Conservation (phyloP, 2,888 invertebrate species). For the Neuroscelio doddi region DNA sequence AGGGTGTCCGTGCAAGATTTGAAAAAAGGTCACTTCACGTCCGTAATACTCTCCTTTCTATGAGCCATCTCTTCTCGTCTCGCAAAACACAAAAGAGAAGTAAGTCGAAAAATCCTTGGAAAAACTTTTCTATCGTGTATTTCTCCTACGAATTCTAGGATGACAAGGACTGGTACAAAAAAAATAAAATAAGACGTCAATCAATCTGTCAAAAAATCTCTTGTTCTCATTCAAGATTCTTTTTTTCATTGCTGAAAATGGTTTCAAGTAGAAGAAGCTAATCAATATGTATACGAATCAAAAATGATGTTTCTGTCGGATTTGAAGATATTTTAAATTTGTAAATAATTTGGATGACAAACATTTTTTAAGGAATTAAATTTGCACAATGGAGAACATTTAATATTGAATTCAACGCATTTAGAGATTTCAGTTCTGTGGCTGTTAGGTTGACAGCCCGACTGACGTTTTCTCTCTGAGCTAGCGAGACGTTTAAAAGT, state of each 20-base stretch:
- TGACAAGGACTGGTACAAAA: not conserved
- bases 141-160: conserved; percentile 3
- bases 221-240: too few relatives aligned
- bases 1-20: conserved; percentile 14
- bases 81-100: conserved; percentile 22
- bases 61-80: conserved; percentile 26
- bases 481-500: conserved; percentile 5
- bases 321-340: too few relatives aligned
- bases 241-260: too few relatives aligned
- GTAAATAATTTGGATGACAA: too few relatives aligned
- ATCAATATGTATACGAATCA: too few relatives aligned
- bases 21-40: conserved; percentile 23
- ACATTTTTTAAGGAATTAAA: too few relatives aligned
- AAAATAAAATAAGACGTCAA: conserved; percentile 8
- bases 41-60: conserved; percentile 24
- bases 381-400: conserved; percentile 19
- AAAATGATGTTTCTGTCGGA: too few relatives aligned
- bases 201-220: too few relatives aligned
- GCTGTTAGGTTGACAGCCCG: conserved; percentile 29
- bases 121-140: conserved; percentile 7
- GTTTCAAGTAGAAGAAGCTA: too few relatives aligned
- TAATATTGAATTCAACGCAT: conserved; percentile 37
- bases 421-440: conserved; percentile 32
- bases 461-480: conserved; percentile 32
- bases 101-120: conserved; percentile 20